Base-by-base conservation (phyloP, 2,113 vertebrate genomes). In the Rynchops niger region DNA sequence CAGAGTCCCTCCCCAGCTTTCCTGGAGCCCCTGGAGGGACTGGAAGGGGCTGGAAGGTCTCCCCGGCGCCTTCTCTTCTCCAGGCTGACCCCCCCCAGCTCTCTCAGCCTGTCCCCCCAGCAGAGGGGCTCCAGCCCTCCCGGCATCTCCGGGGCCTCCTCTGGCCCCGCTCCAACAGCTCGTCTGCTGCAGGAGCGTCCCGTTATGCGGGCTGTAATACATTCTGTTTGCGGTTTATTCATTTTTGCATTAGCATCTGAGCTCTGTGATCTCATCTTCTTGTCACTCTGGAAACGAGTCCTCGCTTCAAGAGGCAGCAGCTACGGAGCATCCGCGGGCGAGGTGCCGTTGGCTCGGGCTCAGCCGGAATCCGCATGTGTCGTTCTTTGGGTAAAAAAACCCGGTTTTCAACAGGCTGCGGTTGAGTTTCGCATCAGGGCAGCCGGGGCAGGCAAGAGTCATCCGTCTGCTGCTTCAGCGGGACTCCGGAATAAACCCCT, bases 151-250 rank as follows among this genome's bases (percentile, higher is more conserved):
- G 42, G 42, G 42, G 43, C 43, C 43, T 45, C 43, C 43, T 45
- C 30, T 34, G 55, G 18, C 55, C 19, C 55, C 19, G 4, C 29
- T 34, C 55, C 56, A 15, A 5, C 15, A 12, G 66, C 67, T 82
- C 50, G 1, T n/a, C 69, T 71, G n/a, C 61, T 22, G 30, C 45
- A 17, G 38, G 34, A 42, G 20, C 13, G 5, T 70, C 55, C 27
- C 25, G 53, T 59, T 53, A 5, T 38, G 0, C 2, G 2, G 6
- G 15, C 27, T n/a, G 2, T 53, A 10, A 17, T 9, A 5, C 1
- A 4, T 2, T 6, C 42, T 3, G 15, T 15, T 29, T 14, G 9
- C 25, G 40, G 23, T 36, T 83, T 62, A 32, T 50, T 45, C 42
- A 2, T 36, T 43, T 38, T 25, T 15, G 9, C 4, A 1, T 71